Evolutionary conservation across 2,113 vertebrate genomes (phyloP).

Genomic region (Callaeas wilsoni): DNA sequence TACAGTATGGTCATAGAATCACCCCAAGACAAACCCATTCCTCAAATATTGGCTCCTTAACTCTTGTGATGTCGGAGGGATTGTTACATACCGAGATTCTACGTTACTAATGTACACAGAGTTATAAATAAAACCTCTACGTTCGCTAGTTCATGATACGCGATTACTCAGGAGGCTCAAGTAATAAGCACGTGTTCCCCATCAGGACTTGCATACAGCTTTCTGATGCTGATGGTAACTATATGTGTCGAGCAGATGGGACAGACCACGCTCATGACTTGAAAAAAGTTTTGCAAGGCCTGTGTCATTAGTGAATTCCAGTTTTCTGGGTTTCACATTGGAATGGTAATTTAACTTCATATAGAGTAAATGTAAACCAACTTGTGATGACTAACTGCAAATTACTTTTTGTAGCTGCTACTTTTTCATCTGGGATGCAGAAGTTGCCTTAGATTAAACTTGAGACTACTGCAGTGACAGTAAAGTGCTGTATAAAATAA

Average conservation of each 20-base stretch:
- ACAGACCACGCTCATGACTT: not conserved
- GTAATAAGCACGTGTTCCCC: not conserved
- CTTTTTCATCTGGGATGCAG: slow-evolving; percentile 25
- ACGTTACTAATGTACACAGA: not conserved
- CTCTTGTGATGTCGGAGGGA: not conserved
- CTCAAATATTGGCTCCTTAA: not conserved
- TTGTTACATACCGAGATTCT: not conserved
- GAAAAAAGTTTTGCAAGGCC: not conserved
- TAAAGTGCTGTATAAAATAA: slow-evolving; percentile 17
- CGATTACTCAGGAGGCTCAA: not conserved
- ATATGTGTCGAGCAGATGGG: not conserved
- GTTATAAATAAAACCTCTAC: not conserved
- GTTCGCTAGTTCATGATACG: not conserved
- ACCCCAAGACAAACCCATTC: too few species aligned
- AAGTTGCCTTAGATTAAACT: slow-evolving; percentile 15
- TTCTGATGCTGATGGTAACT: not conserved
- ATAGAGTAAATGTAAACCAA: slow-evolving; percentile 22
- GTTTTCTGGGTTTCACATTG: not conserved
- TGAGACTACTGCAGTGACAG: slow-evolving; percentile 20
- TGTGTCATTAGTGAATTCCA: not conserved
- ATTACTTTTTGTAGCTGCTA: slow-evolving; percentile 12
- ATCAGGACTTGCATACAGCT: not conserved
- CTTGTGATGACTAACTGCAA: slow-evolving; percentile 18
- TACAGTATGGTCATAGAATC: too few species aligned
- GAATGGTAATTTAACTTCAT: not conserved